Evolutionary conservation across 2,113 vertebrate genomes (phyloP), one percentile per base, ranked within the genome.

Genomic region (Glaucomys volans): DNA sequence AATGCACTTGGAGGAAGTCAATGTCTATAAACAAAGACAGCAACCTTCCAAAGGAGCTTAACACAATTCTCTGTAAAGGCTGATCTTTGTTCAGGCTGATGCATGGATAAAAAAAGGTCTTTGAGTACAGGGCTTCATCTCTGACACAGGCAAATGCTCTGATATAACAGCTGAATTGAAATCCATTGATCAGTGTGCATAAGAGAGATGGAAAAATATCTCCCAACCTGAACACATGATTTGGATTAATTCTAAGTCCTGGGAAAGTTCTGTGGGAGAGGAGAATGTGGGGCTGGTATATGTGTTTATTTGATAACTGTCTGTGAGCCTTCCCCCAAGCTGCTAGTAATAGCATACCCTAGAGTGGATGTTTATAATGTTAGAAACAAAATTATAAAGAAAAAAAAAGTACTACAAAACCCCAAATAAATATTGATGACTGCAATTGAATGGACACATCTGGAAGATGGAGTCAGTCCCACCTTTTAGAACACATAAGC

Each of bases 61-160:
- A 81, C 17, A 52, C 4, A 69, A 35, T 66, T 77, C 14, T 96
- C 59, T 79, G 26, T 77, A 52, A 82, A 50, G 8, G 7, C 50
- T 93, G 30, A 30, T 71, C 26, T 94, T 91, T 62, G n/a, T 32
- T 92, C 72, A 91, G 79, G 89, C 4, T 84, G 62, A 91, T 35
- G 18, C 57, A 80, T 13, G 62, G 72, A 57, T n/a, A 62, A 32
- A 67, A 30, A 74, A 87, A 40, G 69, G 9, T 79, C 30, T 95
- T n/a, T 71, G 37, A 44, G 35, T 71, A 22, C 67, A 82, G n/a
- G 32, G 4, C 20, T 89, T 76, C 35, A 67, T 32, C 28, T 16
- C 59, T 32, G 22, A 92, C 14, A 77, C 17, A 77, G 22, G 20
- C 26, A 87, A 74, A 92, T 67, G 10, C 26, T 76, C 17, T 74